Evolutionary conservation across 2,797 vertebrate species (phyloP).

Genomic region (Premnoplex brunnescens): DNA sequence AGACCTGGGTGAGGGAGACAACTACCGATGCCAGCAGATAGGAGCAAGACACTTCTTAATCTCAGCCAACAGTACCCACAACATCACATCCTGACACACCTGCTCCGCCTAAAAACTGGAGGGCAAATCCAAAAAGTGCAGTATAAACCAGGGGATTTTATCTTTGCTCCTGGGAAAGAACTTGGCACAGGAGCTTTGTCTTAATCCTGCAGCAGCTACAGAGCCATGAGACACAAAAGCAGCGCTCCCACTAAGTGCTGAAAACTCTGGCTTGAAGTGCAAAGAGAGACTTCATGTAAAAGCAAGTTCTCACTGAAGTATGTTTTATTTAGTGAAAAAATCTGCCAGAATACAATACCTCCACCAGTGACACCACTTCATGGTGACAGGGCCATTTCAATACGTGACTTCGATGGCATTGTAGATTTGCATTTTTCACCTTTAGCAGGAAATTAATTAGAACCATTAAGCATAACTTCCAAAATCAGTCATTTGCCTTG

Average conservation of each 20-base stretch:
- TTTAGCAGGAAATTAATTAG: background rate
- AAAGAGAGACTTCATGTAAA: background rate
- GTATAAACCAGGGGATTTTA: background rate
- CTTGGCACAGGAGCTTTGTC: background rate
- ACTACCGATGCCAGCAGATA: background rate
- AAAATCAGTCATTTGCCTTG: background rate
- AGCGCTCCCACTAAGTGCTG: background rate
- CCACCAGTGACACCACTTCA: background rate
- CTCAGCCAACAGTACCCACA: background rate
- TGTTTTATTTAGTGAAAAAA: background rate
- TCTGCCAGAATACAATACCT: background rate
- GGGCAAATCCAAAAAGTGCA: background rate
- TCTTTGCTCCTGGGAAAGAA: background rate
- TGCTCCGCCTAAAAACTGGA: background rate
- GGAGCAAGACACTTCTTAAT: background rate
- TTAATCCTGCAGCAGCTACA: background rate
- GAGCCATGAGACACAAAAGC: background rate
- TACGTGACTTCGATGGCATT: fast-evolving
- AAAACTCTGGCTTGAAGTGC: background rate
- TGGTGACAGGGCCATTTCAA: background rate
- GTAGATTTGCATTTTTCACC: background rate
- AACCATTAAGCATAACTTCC: background rate
- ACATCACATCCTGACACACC: background rate
- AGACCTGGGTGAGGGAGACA: background rate
- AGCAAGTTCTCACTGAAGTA: background rate